Evolutionary conservation across 2,113 vertebrate species (phyloP).

Genomic region (Hirundichthys speculiger): DNA sequence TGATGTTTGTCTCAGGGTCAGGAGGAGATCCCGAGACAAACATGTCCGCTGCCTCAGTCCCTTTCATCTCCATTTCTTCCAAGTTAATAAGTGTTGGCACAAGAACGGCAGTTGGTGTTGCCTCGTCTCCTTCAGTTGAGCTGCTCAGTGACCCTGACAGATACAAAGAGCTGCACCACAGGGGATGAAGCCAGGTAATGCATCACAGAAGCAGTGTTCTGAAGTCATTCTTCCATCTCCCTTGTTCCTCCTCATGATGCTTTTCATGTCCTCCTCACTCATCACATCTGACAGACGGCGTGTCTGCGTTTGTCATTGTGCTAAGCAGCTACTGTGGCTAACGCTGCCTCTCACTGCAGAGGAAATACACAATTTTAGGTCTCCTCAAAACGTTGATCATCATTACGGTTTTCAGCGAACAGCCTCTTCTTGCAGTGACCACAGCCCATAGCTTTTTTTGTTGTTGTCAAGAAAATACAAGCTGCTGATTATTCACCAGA

Average conservation of each 20-base stretch:
- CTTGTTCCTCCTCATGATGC: background rate
- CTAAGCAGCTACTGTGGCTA: background rate
- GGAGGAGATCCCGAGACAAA: constrained; percentile 3
- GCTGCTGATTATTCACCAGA: too few species aligned
- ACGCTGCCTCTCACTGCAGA: background rate
- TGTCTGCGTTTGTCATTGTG: constrained; percentile 36
- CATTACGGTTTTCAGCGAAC: too few species aligned
- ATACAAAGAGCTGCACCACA: constrained; percentile 60
- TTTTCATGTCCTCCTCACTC: constrained; percentile 32
- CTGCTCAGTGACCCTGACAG: constrained; percentile 48
- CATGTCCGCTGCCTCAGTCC: background rate
- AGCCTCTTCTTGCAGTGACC: background rate
- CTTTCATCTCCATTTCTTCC: constrained; percentile 4
- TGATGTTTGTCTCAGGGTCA: constrained; percentile 11
- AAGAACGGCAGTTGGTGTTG: constrained; percentile 37
- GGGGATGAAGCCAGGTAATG: constrained; percentile 41
- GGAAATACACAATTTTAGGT: background rate
- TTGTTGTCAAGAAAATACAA: background rate
- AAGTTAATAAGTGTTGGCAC: constrained; percentile 40
- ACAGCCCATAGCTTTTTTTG: background rate
- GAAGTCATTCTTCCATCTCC: constrained; percentile 27
- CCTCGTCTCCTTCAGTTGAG: constrained; percentile 36
- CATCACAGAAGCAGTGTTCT: constrained; percentile 54
- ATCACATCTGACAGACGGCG: constrained; percentile 24
- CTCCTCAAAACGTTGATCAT: background rate